These are phyloP conservation scores for Agrilus biguttatus DNA, from an alignment of 2,888 invertebrate genomes.

Conservation along the genomic window DNA sequence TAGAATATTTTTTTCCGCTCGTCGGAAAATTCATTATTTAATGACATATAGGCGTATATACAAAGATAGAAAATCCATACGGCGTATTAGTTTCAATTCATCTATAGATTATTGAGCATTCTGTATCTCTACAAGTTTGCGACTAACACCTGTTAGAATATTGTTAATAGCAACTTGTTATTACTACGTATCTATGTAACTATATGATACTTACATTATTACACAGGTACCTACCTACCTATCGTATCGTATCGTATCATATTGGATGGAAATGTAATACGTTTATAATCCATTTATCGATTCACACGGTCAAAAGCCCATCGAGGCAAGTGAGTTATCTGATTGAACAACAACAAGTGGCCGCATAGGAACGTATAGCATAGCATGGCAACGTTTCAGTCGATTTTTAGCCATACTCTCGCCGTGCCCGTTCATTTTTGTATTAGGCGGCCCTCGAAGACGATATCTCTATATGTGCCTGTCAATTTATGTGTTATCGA, in stretches of 20 bases:
- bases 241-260: not conserved
- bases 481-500: constrained; percentile 30
- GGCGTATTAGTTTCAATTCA: too few relatives aligned
- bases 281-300: constrained; percentile 29
- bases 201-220: too few relatives aligned
- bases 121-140: too few relatives aligned
- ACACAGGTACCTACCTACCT: not conserved
- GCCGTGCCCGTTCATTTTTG: constrained; percentile 1
- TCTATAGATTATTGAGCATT: too few relatives aligned
- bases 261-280: constrained; percentile 14
- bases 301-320: constrained; percentile 32
- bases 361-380: constrained; percentile 19
- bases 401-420: constrained; percentile 9
- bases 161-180: too few relatives aligned
- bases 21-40: too few relatives aligned
- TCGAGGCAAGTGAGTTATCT: constrained; percentile 28
- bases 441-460: constrained; percentile 7
- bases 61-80: too few relatives aligned
- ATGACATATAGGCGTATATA: too few relatives aligned
- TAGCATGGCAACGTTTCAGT: constrained; percentile 22
- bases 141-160: too few relatives aligned
- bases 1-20: too few relatives aligned
- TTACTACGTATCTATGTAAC: too few relatives aligned
- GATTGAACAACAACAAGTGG: constrained; percentile 22
- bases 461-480: constrained; percentile 28